Evolutionary conservation across 2,113 vertebrate species (phyloP).

Genomic region (Xiphias gladius): DNA sequence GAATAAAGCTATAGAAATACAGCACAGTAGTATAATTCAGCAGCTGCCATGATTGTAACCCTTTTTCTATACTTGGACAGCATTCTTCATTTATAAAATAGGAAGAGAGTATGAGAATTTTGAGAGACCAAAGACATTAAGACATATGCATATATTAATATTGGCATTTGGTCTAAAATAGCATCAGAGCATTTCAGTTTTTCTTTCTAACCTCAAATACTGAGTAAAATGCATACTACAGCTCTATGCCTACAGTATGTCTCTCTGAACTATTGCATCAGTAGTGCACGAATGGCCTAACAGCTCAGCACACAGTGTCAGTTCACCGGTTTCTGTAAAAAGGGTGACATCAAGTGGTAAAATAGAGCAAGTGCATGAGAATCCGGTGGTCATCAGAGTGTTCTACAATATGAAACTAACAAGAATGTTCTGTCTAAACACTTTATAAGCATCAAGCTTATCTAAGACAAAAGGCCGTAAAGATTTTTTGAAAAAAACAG

Average conservation of each 20-base stretch:
- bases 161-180: neutral
- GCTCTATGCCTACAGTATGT: neutral
- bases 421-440: neutral
- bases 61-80: neutral
- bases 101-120: neutral
- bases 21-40: neutral
- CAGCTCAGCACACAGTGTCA: neutral
- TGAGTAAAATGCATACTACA: neutral
- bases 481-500: neutral
- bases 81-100: neutral
- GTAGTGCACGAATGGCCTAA: neutral
- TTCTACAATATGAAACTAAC: neutral
- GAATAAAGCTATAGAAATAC: neutral
- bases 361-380: constrained; percentile 44
- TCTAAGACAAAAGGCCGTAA: neutral
- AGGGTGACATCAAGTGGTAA: constrained; percentile 75
- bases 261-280: constrained; percentile 11
- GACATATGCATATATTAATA: neutral
- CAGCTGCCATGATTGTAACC: neutral
- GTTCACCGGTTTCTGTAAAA: constrained; percentile 31
- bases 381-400: neutral
- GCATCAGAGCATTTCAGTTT: neutral
- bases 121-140: neutral
- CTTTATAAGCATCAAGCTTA: neutral
- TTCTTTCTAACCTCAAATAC: neutral